These are phyloP conservation scores for Plebejus melissa DNA, from an alignment of 2,888 invertebrate species.

Conservation along the genomic window DNA sequence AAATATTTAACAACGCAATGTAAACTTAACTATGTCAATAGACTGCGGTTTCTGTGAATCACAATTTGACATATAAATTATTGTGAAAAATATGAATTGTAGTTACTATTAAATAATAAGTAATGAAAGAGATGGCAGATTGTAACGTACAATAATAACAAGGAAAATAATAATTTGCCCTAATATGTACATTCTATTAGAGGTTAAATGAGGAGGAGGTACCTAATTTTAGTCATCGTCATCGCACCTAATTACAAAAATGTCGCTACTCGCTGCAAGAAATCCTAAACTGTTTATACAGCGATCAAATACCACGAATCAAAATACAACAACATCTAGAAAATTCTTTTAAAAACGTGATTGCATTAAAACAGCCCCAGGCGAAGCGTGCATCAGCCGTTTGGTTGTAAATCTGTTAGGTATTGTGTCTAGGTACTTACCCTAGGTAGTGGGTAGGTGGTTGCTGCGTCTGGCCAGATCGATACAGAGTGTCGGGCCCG, in stretches of 20 bases:
- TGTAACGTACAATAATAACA: not conserved
- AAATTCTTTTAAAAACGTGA: not conserved
- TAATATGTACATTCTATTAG: too few relatives aligned
- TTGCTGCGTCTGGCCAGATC: conserved; percentile 46
- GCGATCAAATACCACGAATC: not conserved
- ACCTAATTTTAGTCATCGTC: too few relatives aligned
- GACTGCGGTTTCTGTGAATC: not conserved
- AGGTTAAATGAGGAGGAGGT: too few relatives aligned
- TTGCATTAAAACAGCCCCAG: not conserved
- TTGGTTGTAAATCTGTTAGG: conserved; percentile 25
- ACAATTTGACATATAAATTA: not conserved
- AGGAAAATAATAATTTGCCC: not conserved
- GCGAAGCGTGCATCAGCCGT: not conserved
- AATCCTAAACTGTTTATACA: not conserved
- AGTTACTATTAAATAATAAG: too few relatives aligned
- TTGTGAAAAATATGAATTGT: not conserved
- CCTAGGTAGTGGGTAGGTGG: conserved; percentile 39
- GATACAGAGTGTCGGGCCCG: conserved; percentile 48
- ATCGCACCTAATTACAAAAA: too few relatives aligned
- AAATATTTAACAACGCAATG: not conserved
- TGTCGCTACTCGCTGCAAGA: not conserved
- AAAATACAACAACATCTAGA: not conserved
- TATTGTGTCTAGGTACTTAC: conserved; percentile 45
- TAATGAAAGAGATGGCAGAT: too few relatives aligned
- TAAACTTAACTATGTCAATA: not conserved